Conservation (phyloP, 2,113 vertebrate species). For the Anas platyrhynchos region DNA sequence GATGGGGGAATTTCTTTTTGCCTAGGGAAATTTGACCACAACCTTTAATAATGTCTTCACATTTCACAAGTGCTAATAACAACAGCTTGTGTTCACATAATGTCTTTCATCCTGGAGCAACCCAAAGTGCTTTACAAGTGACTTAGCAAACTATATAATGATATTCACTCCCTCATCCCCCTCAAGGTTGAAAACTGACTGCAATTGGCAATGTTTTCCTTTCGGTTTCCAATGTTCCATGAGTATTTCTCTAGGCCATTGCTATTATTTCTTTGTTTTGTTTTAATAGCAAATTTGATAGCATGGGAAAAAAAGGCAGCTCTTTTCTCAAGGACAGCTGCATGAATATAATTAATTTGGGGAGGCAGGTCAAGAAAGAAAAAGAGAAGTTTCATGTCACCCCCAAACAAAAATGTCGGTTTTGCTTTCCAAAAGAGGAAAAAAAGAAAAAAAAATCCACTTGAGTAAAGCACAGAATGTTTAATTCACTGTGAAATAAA, state of each 20-base stretch:
- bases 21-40: slow-evolving; percentile 31
- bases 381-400: neutral
- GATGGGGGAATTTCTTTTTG: neutral
- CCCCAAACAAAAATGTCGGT: neutral
- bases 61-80: slow-evolving; percentile 37
- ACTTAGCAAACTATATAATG: slow-evolving; percentile 25
- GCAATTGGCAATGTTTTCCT: neutral
- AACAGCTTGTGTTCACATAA: slow-evolving; percentile 6
- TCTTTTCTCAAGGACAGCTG: slow-evolving; percentile 15
- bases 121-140: slow-evolving; percentile 9
- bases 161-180: neutral
- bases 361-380: neutral
- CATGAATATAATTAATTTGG: neutral
- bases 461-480: neutral
- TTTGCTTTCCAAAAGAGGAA: neutral
- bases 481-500: slow-evolving; percentile 23
- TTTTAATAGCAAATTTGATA: slow-evolving; percentile 48
- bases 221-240: slow-evolving; percentile 22
- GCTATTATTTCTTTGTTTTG: slow-evolving; percentile 33
- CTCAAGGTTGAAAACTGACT: neutral
- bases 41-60: slow-evolving; percentile 14
- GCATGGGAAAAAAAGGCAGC: neutral
- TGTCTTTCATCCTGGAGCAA: neutral
- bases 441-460: neutral
- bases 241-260: slow-evolving; percentile 5